A percentile compares a stretch with the other conserved stretches of the same genome.
phyloP scores from a whole-genome alignment of 2,113 vertebrate species.

The Hiodon tergisus region DNA sequence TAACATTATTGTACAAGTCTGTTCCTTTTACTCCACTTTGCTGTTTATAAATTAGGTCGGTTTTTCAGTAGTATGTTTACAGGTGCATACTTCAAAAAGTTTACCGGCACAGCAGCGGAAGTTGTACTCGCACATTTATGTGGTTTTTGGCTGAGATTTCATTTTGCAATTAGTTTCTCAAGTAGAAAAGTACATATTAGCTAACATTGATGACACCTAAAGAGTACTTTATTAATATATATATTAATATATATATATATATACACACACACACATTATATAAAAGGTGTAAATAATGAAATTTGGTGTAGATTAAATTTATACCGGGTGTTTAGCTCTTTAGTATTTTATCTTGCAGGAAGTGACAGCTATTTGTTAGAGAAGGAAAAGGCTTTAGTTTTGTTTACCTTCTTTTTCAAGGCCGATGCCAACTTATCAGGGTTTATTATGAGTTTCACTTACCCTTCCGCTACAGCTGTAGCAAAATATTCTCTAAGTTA shows the following conservation, averaged over 20 bases:
- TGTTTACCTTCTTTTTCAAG: too few relatives aligned
- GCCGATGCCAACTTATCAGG: too few relatives aligned
- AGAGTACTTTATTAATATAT: conserved; percentile 48
- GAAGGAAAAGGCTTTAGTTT: too few relatives aligned
- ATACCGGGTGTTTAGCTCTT: conserved; percentile 52
- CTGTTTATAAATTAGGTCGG: background rate
- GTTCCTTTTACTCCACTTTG: background rate
- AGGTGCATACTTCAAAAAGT: conserved; percentile 23
- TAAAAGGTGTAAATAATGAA: conserved; percentile 67
- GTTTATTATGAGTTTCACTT: too few relatives aligned
- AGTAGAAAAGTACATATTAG: conserved; percentile 42
- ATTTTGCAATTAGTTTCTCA: conserved; percentile 39
- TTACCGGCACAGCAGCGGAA: conserved; percentile 36
- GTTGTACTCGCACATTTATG: conserved; percentile 27
- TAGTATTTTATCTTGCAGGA: too few relatives aligned
- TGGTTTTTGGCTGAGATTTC: conserved; percentile 33
- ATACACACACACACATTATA: conserved; percentile 29
- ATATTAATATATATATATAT: conserved; percentile 33
- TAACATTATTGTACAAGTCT: too few relatives aligned
- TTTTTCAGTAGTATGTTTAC: conserved; percentile 17
- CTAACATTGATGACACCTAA: background rate
- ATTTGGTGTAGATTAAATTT: conserved; percentile 59
- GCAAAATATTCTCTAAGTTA: too few relatives aligned
- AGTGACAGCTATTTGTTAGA: too few relatives aligned
- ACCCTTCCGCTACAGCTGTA: too few relatives aligned